Evolutionary conservation across 2,888 invertebrate genomes (phyloP), one percentile per base, ranked within the genome.

Genomic region (Acronicta psi): DNA sequence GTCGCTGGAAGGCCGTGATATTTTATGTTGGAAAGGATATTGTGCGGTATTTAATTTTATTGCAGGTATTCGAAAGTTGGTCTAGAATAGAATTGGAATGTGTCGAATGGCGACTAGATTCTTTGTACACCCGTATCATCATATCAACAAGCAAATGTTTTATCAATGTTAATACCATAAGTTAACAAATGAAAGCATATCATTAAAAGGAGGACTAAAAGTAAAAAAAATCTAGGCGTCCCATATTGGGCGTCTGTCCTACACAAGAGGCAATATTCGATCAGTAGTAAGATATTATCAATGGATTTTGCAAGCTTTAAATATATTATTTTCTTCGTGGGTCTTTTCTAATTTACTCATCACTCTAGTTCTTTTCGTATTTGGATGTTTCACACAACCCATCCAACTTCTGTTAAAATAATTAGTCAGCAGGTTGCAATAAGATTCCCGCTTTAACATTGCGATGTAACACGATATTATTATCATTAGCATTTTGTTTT

Each of bases 21-120:
- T 53, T 70, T 69, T 58, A 63, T 55, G 29, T 52, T 47, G 18
- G 17, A n/a, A 37, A 67, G 38, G 37, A 69, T 73, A 56, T 62
- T 57, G 62, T 51, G 56, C n/a, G 25, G 46, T 50, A 56, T 61
- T 56, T 73, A 57, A 73, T 69, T 61, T 73, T 53, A 73, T 41
- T 73, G 46, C n/a, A 18, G 36, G 41, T 46, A 53, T 59, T 47
- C 44, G 42, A 34, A 58, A 34, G 50, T 58, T 43, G 23, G 17
- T 40, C 34, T 44, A 14, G 23, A 17, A 44, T 11, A 29, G 34
- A 56, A 18, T 8, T 3, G 41, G 46, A 50, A 50, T 57, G 46
- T 29, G 29, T 29, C 11, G 11, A 29, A 11, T 38, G 13, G 20
- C 25, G 25, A 29, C 10, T 38, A 18, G 18, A 17, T 38, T 38